These are phyloP conservation scores for Melopsittacus undulatus DNA, from an alignment of 2,797 vertebrate genomes.

Conservation along the genomic window DNA sequence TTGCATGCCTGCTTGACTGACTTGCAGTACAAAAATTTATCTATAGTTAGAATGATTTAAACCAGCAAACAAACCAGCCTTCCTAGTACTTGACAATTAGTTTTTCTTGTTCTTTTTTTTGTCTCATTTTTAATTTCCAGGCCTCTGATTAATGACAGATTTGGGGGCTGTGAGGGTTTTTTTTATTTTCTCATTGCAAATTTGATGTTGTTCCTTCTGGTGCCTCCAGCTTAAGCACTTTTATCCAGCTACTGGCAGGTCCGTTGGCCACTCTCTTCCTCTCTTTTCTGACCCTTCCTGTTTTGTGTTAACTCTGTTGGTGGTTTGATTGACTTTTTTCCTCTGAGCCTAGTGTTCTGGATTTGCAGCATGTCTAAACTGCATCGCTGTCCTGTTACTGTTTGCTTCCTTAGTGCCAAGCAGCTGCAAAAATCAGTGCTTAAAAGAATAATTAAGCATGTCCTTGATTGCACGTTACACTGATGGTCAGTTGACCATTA, in stretches of 20 bases:
- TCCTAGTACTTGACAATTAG: neutral
- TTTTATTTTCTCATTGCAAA: neutral
- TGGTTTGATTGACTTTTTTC: neutral
- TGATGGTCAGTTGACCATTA: constrained; percentile 25
- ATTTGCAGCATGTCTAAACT: constrained; percentile 34
- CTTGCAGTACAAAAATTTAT: constrained; percentile 31
- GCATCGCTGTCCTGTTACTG: constrained; percentile 49
- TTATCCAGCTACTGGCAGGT: constrained; percentile 32
- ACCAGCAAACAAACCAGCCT: neutral
- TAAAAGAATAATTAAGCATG: constrained; percentile 24
- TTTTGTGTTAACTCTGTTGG: neutral
- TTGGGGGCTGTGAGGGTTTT: neutral
- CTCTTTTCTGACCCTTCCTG: neutral
- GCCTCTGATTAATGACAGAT: constrained; percentile 4
- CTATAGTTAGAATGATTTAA: neutral
- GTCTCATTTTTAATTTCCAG: constrained; percentile 17
- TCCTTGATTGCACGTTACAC: neutral
- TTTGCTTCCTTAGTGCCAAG: constrained; percentile 70
- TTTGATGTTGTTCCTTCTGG: neutral
- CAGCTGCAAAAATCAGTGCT: constrained; percentile 31
- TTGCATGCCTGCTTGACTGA: constrained; percentile 72
- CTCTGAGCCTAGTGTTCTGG: constrained; percentile 27
- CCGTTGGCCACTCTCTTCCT: neutral
- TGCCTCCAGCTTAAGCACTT: constrained; percentile 46
- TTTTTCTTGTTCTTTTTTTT: neutral